A percentile compares a stretch with the other conserved stretches of the same genome.
Evolutionary conservation across 2,113 vertebrate species (phyloP).

Genomic region (Clarias magur): DNA sequence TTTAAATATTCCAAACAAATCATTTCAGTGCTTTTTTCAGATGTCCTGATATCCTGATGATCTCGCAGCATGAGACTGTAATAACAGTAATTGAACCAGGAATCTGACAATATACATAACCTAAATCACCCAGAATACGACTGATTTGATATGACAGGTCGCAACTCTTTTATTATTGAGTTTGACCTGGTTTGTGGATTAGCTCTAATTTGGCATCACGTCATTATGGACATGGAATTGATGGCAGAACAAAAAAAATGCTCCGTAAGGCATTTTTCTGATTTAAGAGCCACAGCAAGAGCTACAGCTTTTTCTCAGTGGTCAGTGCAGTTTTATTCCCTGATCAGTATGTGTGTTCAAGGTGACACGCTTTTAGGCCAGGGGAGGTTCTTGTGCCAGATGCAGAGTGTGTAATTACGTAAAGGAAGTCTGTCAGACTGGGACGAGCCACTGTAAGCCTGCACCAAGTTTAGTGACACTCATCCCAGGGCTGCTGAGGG

Average conservation of each 20-base stretch:
- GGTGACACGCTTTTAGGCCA: slow-evolving; percentile 50
- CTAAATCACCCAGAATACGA: too few relatives aligned
- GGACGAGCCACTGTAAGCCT: slow-evolving; percentile 4
- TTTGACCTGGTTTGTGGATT: not conserved
- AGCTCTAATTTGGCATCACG: not conserved
- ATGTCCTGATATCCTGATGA: too few relatives aligned
- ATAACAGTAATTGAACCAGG: too few relatives aligned
- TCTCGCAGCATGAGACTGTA: too few relatives aligned
- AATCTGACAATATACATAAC: too few relatives aligned
- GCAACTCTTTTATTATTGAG: not conserved
- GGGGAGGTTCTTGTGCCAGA: slow-evolving; percentile 43
- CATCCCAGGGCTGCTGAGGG: not conserved
- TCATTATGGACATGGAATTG: not conserved
- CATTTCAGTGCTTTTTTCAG: too few relatives aligned
- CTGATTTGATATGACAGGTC: too few relatives aligned
- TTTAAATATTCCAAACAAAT: too few relatives aligned
- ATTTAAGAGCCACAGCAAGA: slow-evolving; percentile 31
- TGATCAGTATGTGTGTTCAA: slow-evolving; percentile 58
- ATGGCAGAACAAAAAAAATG: not conserved
- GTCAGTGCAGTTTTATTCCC: slow-evolving; percentile 55
- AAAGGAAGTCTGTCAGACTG: slow-evolving; percentile 53
- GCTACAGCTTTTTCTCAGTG: slow-evolving; percentile 28
- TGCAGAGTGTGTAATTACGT: slow-evolving; percentile 57
- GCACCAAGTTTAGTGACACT: not conserved
- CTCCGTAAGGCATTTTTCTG: not conserved